phyloP scores from a whole-genome alignment of 2,797 vertebrate species.

The Anisognathus igniventris region DNA sequence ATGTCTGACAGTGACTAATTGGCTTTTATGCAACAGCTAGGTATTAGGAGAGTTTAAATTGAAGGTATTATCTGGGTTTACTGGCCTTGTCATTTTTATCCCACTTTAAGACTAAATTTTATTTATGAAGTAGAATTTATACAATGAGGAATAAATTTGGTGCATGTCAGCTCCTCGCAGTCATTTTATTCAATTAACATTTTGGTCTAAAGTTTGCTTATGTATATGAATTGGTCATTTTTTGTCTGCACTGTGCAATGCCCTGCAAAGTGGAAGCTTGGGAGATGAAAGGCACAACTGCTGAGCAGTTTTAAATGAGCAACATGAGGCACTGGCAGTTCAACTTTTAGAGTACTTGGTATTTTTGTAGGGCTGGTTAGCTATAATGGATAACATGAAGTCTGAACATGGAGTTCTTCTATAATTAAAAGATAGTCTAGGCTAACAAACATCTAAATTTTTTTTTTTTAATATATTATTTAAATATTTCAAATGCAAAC shows the following conservation, averaged over 20 bases:
- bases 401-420: background rate
- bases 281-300: background rate
- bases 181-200: constrained; percentile 25
- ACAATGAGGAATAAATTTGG: background rate
- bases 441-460: background rate
- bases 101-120: background rate
- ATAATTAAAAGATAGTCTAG: background rate
- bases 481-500: background rate
- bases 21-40: background rate
- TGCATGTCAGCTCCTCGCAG: background rate
- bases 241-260: background rate
- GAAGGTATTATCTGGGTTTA: constrained; percentile 28
- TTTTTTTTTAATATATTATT: background rate
- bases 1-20: background rate
- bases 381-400: background rate
- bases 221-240: background rate
- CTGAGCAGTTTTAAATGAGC: background rate
- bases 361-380: background rate
- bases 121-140: constrained; percentile 26
- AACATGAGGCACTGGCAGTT: background rate
- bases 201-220: background rate
- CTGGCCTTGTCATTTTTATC: constrained; percentile 32
- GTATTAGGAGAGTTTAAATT: constrained; percentile 22
- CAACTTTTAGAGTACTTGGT: background rate
- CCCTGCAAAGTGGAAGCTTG: background rate